A percentile compares a stretch with the other conserved stretches of the same genome.
Conservation (phyloP, 2,888 invertebrate genomes). For the Synanthedon formicaeformis region DNA sequence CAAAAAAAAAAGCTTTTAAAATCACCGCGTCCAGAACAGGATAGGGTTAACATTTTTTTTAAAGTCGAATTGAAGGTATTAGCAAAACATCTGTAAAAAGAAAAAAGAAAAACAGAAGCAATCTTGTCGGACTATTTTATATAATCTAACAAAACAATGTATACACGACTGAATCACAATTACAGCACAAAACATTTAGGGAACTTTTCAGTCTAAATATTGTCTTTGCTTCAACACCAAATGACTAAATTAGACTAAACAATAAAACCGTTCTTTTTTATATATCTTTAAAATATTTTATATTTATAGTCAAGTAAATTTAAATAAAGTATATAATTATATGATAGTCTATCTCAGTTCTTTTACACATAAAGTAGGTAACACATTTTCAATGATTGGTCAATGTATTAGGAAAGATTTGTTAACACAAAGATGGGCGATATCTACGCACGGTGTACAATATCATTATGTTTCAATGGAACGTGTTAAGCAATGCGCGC, state of each 20-base stretch:
- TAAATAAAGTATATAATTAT: constrained; percentile 21
- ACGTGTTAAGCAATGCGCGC: too few relatives aligned
- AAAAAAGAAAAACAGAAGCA: constrained; percentile 31
- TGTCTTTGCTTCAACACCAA: constrained; percentile 60
- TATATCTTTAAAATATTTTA: constrained; percentile 25
- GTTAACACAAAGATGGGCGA: too few relatives aligned
- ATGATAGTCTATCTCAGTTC: constrained; percentile 42
- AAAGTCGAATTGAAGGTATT: neutral
- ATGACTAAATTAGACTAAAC: constrained; percentile 32
- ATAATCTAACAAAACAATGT: constrained; percentile 36
- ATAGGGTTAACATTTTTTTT: too few relatives aligned
- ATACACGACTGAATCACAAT: constrained; percentile 24
- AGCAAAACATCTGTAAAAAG: constrained; percentile 47
- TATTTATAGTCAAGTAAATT: constrained; percentile 46
- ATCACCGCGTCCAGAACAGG: constrained; percentile 16
- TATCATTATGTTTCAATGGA: too few relatives aligned
- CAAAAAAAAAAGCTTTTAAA: constrained; percentile 1
- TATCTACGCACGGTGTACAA: too few relatives aligned
- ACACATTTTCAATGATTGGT: neutral
- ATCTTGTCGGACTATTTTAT: constrained; percentile 25
- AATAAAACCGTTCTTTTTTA: constrained; percentile 9
- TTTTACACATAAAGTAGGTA: constrained; percentile 18
- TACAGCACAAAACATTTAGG: constrained; percentile 28
- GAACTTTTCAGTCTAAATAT: constrained; percentile 65
- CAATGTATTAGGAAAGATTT: too few relatives aligned